phyloP scores from a whole-genome alignment of 2,113 vertebrate species.

The Pyxicephalus adspersus region DNA sequence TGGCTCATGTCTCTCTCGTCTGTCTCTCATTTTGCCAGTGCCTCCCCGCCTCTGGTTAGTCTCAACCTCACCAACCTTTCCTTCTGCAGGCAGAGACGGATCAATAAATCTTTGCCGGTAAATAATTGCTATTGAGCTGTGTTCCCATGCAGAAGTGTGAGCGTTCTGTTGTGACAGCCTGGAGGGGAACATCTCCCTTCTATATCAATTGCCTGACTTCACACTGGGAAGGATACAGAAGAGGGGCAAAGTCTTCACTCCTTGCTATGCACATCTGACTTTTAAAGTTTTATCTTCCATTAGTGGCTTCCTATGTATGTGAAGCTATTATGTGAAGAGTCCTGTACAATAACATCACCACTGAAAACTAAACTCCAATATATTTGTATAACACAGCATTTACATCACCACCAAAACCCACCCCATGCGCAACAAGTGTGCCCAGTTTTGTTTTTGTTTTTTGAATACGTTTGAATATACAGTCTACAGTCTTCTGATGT shows the following conservation, averaged over 20 bases:
- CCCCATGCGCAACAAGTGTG: too few relatives aligned
- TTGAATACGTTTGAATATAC: too few relatives aligned
- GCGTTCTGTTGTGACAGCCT: slow-evolving; percentile 81
- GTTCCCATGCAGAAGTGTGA: slow-evolving; percentile 88
- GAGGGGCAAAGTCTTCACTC: slow-evolving; percentile 76
- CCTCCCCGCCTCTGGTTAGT: slow-evolving; percentile 41
- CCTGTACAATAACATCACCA: too few relatives aligned
- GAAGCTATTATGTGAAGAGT: too few relatives aligned
- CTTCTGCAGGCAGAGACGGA: slow-evolving; percentile 69
- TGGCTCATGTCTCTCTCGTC: background rate
- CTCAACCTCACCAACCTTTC: slow-evolving; percentile 56
- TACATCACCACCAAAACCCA: too few relatives aligned
- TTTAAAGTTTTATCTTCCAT: background rate
- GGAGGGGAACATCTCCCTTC: slow-evolving; percentile 77
- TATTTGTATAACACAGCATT: background rate
- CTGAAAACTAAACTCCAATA: background rate
- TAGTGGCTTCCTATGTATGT: too few relatives aligned
- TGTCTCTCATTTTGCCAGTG: background rate
- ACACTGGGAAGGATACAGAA: slow-evolving; percentile 49
- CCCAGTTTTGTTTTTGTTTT: too few relatives aligned
- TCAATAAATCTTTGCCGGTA: slow-evolving; percentile 87
- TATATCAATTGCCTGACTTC: slow-evolving; percentile 76
- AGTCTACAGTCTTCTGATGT: too few relatives aligned
- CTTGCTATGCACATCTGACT: slow-evolving; percentile 55
- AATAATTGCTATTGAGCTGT: slow-evolving; percentile 84